Evolutionary conservation across 2,113 vertebrate genomes (phyloP).

Genomic region (Triplophysa tibetana): DNA sequence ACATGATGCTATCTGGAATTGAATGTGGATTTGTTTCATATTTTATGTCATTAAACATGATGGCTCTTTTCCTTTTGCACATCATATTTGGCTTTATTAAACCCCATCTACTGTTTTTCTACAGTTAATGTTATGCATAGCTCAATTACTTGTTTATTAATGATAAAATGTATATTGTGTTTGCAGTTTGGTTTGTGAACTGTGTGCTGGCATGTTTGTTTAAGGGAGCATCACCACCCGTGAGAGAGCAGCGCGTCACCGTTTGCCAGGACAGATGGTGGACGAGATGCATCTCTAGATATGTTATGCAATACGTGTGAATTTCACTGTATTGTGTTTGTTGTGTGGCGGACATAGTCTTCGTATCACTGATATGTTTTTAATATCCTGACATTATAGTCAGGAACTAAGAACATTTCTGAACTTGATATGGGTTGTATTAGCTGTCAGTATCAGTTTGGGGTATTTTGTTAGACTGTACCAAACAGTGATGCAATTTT

Average conservation of each 20-base stretch:
- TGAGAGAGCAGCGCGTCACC: constrained; percentile 33
- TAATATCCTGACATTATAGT: background rate
- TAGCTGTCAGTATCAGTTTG: too few species aligned
- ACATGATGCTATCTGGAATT: too few species aligned
- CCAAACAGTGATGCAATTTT: too few species aligned
- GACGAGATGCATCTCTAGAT: constrained; percentile 45
- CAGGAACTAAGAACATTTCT: background rate
- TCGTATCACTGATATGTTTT: background rate
- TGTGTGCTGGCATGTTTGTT: background rate
- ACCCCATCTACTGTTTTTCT: too few species aligned
- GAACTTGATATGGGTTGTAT: too few species aligned
- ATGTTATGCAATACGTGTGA: constrained; percentile 58
- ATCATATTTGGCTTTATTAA: too few species aligned
- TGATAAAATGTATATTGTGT: too few species aligned
- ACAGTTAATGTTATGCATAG: too few species aligned
- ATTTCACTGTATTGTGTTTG: constrained; percentile 45
- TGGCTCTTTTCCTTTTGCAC: too few species aligned
- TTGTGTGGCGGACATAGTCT: background rate
- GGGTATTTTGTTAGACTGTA: background rate
- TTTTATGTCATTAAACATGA: too few species aligned
- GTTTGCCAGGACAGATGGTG: constrained; percentile 62
- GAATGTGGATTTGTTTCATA: too few species aligned
- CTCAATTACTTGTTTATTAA: too few species aligned
- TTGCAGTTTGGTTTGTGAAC: background rate
- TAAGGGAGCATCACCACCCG: background rate